Evolutionary conservation across 2,113 vertebrate genomes (phyloP), one percentile per base, ranked within the genome.

Genomic region (Rhodinocichla rosea): DNA sequence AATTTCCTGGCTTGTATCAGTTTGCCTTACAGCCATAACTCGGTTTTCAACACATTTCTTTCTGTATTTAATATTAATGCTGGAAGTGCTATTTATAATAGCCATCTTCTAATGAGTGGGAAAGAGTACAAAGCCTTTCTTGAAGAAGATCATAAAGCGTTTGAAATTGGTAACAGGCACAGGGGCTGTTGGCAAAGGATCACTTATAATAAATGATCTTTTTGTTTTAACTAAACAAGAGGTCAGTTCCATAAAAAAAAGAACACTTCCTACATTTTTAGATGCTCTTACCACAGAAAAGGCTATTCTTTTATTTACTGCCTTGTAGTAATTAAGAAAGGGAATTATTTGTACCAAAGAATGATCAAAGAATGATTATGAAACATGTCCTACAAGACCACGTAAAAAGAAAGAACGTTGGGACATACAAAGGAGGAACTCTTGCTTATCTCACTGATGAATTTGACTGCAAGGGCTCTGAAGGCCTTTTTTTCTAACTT

Each of bases 121-220:
- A 93, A 96, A 85, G 42, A 90, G 59, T 70, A 76, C 30, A 90
- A 94, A 94, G 64, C 39, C 73, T 94, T 97, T 96, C 83, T 87
- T 71, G 78, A 92, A 32, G 24, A 49, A 73, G 21, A 82, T n/a
- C 60, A 73, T 49, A 32, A 85, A 94, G 63, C 45, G 89, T 95
- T 96, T 96, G 92, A 90, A 97, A 97, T 76, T 90, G 57, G 95
- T 94, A 96, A 92, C 78, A 60, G 76, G 37, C 65, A 79, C 37
- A 32, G 59, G 64, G 70, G 42, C 37, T 90, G 59, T 68, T 97
- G 91, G 82, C 76, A 92, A 75, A 90, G 28, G 70, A 85, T 90
- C 63, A 95, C 79, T 94, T 96, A 47, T 37, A 90, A 96, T 91
- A 93, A 95, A 95, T 42, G 24, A 81, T 88, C 80, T 82, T 94